Conservation (phyloP, 2,113 vertebrate genomes). For the Meriones unguiculatus region DNA sequence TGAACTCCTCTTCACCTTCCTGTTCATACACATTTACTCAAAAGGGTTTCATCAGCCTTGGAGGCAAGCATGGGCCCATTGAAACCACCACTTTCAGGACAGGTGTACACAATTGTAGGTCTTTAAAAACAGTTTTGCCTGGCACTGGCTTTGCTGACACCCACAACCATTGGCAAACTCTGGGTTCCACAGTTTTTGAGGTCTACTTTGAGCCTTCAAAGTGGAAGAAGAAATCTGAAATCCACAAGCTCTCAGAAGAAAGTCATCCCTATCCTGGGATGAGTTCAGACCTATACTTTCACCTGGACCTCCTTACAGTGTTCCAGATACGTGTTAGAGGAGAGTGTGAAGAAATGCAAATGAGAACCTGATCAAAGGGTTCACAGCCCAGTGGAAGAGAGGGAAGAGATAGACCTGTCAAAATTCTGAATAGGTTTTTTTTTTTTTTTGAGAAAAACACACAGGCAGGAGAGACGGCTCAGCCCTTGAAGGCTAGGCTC, state of each 20-base stretch:
- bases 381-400: background rate
- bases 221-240: background rate
- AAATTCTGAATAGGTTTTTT: background rate
- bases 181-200: background rate
- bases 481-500: no score
- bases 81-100: background rate
- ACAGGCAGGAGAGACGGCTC: no score
- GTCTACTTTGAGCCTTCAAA: background rate
- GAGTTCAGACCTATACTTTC: background rate
- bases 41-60: background rate
- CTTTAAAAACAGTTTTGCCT: background rate
- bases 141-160: background rate
- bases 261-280: background rate
- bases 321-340: background rate
- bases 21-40: background rate
- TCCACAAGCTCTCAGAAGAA: background rate
- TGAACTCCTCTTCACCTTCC: background rate
- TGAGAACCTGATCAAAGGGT: background rate
- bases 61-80: background rate
- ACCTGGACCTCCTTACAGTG: background rate
- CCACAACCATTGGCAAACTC: background rate
- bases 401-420: background rate
- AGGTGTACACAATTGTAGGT: background rate
- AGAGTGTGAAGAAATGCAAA: background rate
- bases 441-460: slow-evolving; percentile 35